A percentile compares a stretch with the other conserved stretches of the same genome.
phyloP scores from a whole-genome alignment of 53 echinoderm and acorn worm species.

The Crossaster papposus region DNA sequence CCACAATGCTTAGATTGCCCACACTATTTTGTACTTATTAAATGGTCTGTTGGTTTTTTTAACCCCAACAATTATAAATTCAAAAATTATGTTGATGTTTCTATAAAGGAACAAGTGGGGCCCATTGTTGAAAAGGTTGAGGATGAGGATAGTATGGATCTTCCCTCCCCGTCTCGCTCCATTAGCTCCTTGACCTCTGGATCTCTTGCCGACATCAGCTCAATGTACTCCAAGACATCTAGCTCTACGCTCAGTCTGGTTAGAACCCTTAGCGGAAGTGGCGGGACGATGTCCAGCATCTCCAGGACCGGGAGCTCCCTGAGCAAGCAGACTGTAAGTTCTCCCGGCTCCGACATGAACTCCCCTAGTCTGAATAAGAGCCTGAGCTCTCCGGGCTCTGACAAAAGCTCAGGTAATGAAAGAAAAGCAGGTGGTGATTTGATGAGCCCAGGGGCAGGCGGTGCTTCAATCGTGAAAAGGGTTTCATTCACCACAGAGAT shows the following conservation, averaged over 20 bases:
- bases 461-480: slow-evolving; percentile 16
- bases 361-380: slow-evolving; percentile 59
- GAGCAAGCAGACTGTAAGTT: slow-evolving; percentile 59
- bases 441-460: neutral
- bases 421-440: neutral
- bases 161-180: slow-evolving; percentile 49
- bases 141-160: slow-evolving; percentile 51
- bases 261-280: slow-evolving; percentile 61
- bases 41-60: too few species aligned
- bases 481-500: slow-evolving; percentile 13
- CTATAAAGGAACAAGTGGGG: slow-evolving; percentile 35
- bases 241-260: slow-evolving; percentile 67
- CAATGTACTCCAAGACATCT: slow-evolving; percentile 76
- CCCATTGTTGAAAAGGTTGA: slow-evolving; percentile 57
- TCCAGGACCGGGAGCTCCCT: slow-evolving; percentile 66
- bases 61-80: neutral
- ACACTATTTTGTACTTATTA: too few species aligned
- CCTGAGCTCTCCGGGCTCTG: slow-evolving; percentile 24
- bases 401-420: slow-evolving; percentile 20
- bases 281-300: slow-evolving; percentile 66
- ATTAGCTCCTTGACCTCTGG: slow-evolving; percentile 75
- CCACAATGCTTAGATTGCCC: too few species aligned
- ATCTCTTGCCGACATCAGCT: slow-evolving; percentile 85
- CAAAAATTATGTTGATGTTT: neutral
- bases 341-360: slow-evolving; percentile 77